phyloP scores from a whole-genome alignment of 1,140 invertebrate genomes.

The Cecropterus lyciades region DNA sequence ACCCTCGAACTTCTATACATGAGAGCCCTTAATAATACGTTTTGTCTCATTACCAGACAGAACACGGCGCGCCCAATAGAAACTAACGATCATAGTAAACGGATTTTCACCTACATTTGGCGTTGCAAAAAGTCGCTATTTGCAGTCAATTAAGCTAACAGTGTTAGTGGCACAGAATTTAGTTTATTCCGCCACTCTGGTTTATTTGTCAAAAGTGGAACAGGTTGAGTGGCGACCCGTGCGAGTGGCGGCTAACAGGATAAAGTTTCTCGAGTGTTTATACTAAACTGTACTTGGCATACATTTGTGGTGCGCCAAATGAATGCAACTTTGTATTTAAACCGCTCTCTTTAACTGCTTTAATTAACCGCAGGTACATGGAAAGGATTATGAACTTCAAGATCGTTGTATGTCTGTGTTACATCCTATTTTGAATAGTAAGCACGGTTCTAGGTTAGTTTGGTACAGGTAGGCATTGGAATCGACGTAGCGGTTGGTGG shows the following conservation, averaged over 20 bases:
- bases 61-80: too few relatives aligned
- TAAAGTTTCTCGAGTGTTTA: slow-evolving; percentile 1
- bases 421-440: too few relatives aligned
- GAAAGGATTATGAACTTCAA: too few relatives aligned
- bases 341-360: not conserved
- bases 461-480: too few relatives aligned
- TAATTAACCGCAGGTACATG: not conserved
- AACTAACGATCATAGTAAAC: too few relatives aligned
- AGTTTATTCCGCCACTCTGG: not conserved
- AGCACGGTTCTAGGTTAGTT: too few relatives aligned
- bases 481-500: too few relatives aligned
- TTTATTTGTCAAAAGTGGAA: slow-evolving; percentile 2
- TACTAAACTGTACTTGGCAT: slow-evolving; percentile 3
- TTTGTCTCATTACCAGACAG: too few relatives aligned
- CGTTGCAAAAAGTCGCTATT: not conserved
- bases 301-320: not conserved
- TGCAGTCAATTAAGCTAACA: not conserved
- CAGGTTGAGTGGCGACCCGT: not conserved
- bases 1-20: too few relatives aligned
- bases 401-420: too few relatives aligned
- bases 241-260: slow-evolving; percentile 2
- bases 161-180: slow-evolving; percentile 1
- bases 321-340: slow-evolving; percentile 2
- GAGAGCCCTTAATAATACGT: too few relatives aligned
- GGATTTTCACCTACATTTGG: too few relatives aligned